These are phyloP conservation scores for Trissonchulus sp. DNA, from an alignment of 2,888 invertebrate species.

Conservation along the genomic window DNA sequence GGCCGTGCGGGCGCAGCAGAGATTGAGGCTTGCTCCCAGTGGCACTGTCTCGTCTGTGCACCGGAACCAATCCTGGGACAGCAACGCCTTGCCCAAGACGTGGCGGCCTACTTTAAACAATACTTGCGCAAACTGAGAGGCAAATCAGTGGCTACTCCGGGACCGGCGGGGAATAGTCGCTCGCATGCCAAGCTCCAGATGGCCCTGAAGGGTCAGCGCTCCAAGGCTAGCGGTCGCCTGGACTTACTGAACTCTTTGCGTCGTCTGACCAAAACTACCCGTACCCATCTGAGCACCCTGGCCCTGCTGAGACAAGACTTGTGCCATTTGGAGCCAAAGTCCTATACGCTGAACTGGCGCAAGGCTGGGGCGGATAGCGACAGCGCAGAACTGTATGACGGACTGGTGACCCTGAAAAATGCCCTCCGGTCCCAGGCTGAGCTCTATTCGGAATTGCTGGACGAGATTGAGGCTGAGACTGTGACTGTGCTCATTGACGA, in stretches of 20 bases:
- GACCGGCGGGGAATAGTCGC: no score
- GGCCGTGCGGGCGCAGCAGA: not conserved
- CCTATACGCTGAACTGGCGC: no score
- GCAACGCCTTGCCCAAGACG: not conserved
- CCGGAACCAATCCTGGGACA: not conserved
- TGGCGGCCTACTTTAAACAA: no score
- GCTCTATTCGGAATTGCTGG: not conserved
- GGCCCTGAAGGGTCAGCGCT: no score
- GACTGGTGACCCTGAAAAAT: no score
- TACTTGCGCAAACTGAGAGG: no score
- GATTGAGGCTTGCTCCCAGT: not conserved
- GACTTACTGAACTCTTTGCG: not conserved
- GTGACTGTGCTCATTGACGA: not conserved
- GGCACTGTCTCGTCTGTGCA: not conserved
- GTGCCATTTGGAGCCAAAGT: no score
- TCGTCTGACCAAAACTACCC: not conserved
- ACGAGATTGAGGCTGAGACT: not conserved
- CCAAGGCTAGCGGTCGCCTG: no score
- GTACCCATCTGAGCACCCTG: not conserved
- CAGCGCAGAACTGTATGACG: no score
- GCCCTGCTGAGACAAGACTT: not conserved
- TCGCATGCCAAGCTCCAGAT: no score
- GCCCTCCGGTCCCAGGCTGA: not conserved
- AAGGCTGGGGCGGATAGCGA: no score
- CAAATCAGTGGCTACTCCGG: no score